Evolutionary conservation across 2,888 invertebrate genomes (phyloP), one percentile per base, ranked within the genome.

Genomic region (Mythimna impura): DNA sequence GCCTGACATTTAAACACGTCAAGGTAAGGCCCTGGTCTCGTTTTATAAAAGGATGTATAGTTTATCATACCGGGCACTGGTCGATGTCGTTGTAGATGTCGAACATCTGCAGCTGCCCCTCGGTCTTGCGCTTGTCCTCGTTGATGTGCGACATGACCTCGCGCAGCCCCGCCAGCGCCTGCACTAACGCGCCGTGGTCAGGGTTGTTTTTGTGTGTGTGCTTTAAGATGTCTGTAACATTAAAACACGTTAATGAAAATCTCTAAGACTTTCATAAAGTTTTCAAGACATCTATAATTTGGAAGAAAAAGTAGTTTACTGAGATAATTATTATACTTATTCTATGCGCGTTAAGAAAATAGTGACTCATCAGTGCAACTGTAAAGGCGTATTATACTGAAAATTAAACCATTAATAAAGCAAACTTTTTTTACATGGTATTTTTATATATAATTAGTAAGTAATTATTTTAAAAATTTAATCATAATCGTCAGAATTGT

Each of bases 21-120:
- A 30, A 30, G 30, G 30, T 30, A 30, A 30, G 30, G 30, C 30
- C 30, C 3, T 30, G 30, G 30, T 30, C 30, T 55, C 55, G 25
- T 14, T 25, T n/a, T 6, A 25, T 30, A 57, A 30, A 20, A 9
- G 20, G 54, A 4, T 34, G 17, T 22, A 25, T 25, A 0, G 6
- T 47, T 1, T 8, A 36, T 47, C 96, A 96, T 93, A 98, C 98
- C 82, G 99, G 99, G 94, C 99, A 99, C 93, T 99, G 98, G 92
- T 99, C 99, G 89, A 99, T 99, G 92, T 99, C 99, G 93, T 99
- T 99, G 94, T 99, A 98, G 84, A 99, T 99, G 95, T 99, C 99
- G 95, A 99, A 99, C 97, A 99, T 98, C 86, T 98, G 99, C 91
- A 99, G 97, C 94, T 99, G 99, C 20, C 98, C 98, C 95, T 99